These are phyloP conservation scores for Mus spretus DNA, from an alignment of 2,797 vertebrate genomes.

Conservation along the genomic window DNA sequence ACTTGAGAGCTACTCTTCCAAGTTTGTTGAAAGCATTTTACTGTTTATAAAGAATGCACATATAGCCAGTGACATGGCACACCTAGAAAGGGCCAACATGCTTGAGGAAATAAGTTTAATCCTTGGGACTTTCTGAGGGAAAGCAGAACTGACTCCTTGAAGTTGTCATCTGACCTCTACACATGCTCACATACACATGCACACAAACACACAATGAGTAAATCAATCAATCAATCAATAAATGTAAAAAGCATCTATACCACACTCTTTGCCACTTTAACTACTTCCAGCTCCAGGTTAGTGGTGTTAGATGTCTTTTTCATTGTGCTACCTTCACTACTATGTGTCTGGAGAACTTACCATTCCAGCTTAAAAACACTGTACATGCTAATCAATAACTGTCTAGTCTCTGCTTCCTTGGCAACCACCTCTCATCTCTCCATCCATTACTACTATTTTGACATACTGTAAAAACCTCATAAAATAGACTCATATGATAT, in stretches of 20 bases:
- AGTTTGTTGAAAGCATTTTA: background rate
- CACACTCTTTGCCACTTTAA: background rate
- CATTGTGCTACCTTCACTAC: background rate
- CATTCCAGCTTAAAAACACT: background rate
- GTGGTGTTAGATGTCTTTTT: too few species aligned
- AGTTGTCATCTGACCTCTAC: background rate
- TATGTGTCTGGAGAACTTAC: background rate
- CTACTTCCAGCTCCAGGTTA: background rate
- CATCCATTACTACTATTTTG: background rate
- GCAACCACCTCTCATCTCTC: background rate
- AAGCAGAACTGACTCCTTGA: background rate
- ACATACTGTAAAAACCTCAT: background rate
- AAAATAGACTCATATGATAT: background rate
- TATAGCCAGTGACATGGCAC: background rate
- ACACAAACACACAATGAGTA: background rate
- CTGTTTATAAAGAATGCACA: background rate
- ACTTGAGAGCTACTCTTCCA: background rate
- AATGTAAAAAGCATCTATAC: background rate
- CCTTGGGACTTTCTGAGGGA: background rate
- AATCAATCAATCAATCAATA: too few species aligned
- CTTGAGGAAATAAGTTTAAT: background rate
- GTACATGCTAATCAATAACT: background rate
- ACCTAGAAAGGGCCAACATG: background rate
- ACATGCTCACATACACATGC: background rate
- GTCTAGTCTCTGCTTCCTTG: too few species aligned